A percentile compares a stretch with the other conserved stretches of the same genome.
These are phyloP conservation scores for Drosophila melanosoma DNA, from an alignment of 2,888 invertebrate species.

Conservation along the genomic window DNA sequence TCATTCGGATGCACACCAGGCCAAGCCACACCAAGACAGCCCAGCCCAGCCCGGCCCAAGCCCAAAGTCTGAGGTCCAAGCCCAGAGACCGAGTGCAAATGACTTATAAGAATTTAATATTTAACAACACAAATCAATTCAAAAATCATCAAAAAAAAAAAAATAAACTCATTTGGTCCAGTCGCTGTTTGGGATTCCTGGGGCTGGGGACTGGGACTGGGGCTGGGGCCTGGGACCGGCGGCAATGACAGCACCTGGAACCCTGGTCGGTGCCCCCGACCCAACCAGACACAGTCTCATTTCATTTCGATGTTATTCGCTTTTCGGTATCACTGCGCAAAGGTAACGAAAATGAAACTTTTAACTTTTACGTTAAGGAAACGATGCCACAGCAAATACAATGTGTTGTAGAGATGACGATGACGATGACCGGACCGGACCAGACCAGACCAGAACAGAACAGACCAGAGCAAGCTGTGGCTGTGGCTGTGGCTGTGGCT, in stretches of 20 bases:
- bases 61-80: constrained; percentile 1
- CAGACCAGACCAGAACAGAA: background rate
- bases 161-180: constrained; percentile 74
- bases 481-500: constrained; percentile 23
- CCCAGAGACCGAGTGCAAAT: constrained; percentile 74
- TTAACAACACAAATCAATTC: constrained; percentile 83
- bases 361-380: constrained; percentile 71
- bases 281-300: constrained; percentile 73
- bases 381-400: constrained; percentile 62
- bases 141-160: constrained; percentile 73
- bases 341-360: constrained; percentile 78
- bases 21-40: constrained; percentile 36
- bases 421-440: constrained; percentile 21
- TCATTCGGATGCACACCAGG: constrained; percentile 66
- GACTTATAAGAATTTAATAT: constrained; percentile 83
- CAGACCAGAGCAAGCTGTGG: constrained; percentile 8
- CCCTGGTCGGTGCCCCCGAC: constrained; percentile 14
- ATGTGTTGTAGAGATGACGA: constrained; percentile 44
- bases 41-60: background rate
- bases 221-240: constrained; percentile 21
- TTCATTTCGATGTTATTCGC: constrained; percentile 68
- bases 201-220: constrained; percentile 39
- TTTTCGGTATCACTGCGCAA: constrained; percentile 72
- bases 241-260: constrained; percentile 34
- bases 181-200: constrained; percentile 23